phyloP scores from a whole-genome alignment of 2,113 vertebrate species.

The Tenebrosternarchus preto region DNA sequence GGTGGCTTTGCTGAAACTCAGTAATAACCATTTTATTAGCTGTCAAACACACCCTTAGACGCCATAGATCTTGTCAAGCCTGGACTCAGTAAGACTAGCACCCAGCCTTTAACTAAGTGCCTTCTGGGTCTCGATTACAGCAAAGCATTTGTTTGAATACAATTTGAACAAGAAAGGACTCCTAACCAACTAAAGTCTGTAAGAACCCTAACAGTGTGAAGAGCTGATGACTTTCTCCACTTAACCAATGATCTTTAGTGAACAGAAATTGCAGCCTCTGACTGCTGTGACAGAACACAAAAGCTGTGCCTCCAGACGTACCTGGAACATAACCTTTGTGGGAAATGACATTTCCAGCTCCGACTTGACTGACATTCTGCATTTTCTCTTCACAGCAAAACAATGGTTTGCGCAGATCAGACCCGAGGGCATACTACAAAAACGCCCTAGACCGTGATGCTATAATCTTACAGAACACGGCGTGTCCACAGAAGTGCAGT shows the following conservation, averaged over 20 bases:
- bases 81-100: background rate
- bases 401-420: constrained; percentile 40
- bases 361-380: constrained; percentile 40
- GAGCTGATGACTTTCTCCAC: background rate
- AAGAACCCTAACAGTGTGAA: background rate
- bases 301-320: background rate
- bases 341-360: constrained; percentile 46
- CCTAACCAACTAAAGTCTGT: background rate
- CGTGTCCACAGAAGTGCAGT: background rate
- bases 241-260: background rate
- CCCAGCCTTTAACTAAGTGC: background rate
- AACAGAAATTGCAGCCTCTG: background rate
- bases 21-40: too few species aligned
- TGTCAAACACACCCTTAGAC: too few species aligned
- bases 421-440: constrained; percentile 19
- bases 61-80: background rate
- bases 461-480: constrained; percentile 3
- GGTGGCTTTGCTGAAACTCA: too few species aligned
- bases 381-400: constrained; percentile 34
- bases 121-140: background rate
- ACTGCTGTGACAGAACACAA: background rate
- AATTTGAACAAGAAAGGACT: background rate
- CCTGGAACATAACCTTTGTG: constrained; percentile 48
- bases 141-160: background rate
- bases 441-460: constrained; percentile 7